Percentiles rank a stretch among this genome's conserved stretches.
Evolutionary conservation across 2,888 invertebrate genomes (phyloP).

Genomic region (Hetaerina titia): DNA sequence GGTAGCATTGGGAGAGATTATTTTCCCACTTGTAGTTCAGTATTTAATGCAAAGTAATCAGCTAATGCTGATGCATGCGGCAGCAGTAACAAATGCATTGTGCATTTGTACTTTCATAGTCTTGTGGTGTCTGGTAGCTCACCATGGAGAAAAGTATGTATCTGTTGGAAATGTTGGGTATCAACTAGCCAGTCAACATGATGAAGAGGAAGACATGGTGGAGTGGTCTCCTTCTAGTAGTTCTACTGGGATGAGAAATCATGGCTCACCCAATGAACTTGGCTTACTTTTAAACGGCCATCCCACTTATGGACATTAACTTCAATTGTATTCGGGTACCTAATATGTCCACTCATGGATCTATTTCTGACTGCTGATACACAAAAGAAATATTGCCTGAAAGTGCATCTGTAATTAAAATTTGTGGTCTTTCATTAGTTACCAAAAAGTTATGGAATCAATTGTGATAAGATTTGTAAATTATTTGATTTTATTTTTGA

Average conservation of each 20-base stretch:
- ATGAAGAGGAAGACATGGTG: slow-evolving; percentile 72
- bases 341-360: background rate
- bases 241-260: slow-evolving; percentile 50
- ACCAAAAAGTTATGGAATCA: background rate
- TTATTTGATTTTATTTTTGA: background rate
- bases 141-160: slow-evolving; percentile 72
- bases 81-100: slow-evolving; percentile 73
- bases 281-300: slow-evolving; percentile 64
- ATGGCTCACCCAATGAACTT: slow-evolving; percentile 55
- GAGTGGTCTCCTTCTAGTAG: slow-evolving; percentile 68
- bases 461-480: slow-evolving; percentile 1
- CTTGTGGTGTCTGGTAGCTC: slow-evolving; percentile 75
- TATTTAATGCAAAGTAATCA: slow-evolving; percentile 74
- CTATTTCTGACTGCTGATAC: background rate
- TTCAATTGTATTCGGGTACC: background rate
- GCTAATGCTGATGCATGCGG: slow-evolving; percentile 75
- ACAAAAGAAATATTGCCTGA: background rate
- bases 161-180: slow-evolving; percentile 71
- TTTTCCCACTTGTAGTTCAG: slow-evolving; percentile 75
- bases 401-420: background rate
- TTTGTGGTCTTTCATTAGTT: slow-evolving; percentile 4
- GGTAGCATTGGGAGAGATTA: slow-evolving; percentile 77
- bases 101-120: slow-evolving; percentile 74
- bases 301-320: slow-evolving; percentile 36
- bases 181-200: slow-evolving; percentile 72